A percentile compares a stretch with the other conserved stretches of the same genome.
Conservation (phyloP, 2,113 vertebrate species). For the Brachyistius frenatus region DNA sequence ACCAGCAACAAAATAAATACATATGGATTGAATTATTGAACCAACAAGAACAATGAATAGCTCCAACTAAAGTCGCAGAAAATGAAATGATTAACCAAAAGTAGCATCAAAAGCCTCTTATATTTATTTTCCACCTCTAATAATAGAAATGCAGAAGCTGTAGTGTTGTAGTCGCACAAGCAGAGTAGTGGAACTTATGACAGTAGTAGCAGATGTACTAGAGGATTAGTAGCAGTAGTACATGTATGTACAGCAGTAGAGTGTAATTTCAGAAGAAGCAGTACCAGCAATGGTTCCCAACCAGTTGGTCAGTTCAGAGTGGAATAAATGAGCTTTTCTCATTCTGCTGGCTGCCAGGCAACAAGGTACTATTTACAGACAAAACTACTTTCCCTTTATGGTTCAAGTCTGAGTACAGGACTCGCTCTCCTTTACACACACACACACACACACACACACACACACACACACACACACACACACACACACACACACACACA, state of each 20-base stretch:
- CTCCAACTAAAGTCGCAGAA: neutral
- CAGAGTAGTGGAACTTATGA: neutral
- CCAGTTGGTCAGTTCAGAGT: slow-evolving; percentile 6
- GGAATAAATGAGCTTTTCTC: slow-evolving; percentile 48
- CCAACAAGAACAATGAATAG: too few relatives aligned
- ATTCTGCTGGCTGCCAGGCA: slow-evolving; percentile 65
- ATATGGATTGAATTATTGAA: too few relatives aligned
- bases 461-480: slow-evolving; percentile 12
- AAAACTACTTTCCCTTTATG: slow-evolving; percentile 62
- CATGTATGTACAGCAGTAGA: neutral
- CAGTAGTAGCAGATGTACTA: neutral
- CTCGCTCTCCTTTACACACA: neutral
- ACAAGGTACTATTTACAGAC: slow-evolving; percentile 63
- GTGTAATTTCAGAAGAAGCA: neutral
- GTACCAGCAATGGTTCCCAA: neutral
- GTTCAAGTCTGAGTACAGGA: slow-evolving; percentile 32
- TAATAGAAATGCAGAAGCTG: neutral
- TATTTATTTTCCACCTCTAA: neutral
- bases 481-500: neutral
- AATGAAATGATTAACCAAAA: neutral
- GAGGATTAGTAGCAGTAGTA: neutral
- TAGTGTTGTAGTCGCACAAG: neutral
- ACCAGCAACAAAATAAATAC: too few relatives aligned
- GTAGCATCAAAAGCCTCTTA: neutral
- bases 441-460: slow-evolving; percentile 1